Conservation (phyloP, 2,113 vertebrate genomes). For the Trochalopteron elliotii region DNA sequence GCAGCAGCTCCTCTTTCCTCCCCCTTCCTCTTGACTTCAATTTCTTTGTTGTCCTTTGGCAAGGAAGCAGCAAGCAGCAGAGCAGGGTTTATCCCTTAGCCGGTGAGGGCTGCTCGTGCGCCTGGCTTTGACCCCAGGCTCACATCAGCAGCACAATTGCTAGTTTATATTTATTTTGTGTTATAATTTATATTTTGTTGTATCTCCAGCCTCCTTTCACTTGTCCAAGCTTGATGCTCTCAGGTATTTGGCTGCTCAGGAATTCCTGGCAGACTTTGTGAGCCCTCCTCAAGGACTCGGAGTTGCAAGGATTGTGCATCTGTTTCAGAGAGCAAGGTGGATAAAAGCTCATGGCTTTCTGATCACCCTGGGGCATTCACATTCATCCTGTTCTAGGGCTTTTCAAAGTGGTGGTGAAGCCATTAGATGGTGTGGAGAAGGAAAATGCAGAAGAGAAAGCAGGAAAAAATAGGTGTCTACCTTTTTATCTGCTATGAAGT, state of each 20-base stretch:
- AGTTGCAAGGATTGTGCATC: not conserved
- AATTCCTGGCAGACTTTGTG: not conserved
- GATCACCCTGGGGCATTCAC: not conserved
- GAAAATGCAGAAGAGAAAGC: not conserved
- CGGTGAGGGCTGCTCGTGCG: not conserved
- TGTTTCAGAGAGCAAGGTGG: not conserved
- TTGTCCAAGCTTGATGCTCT: not conserved
- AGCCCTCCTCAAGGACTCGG: not conserved
- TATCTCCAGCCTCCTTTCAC: not conserved
- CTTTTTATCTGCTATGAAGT: not conserved
- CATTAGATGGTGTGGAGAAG: not conserved
- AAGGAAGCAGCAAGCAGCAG: not conserved
- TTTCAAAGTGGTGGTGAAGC: not conserved
- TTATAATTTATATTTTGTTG: rapidly evolving
- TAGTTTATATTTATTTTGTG: too few relatives aligned
- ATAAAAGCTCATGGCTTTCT: not conserved
- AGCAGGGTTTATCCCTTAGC: not conserved
- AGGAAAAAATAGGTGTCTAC: rapidly evolving
- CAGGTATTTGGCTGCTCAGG: not conserved
- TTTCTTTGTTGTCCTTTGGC: not conserved
- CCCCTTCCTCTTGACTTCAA: not conserved
- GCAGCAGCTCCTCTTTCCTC: not conserved
- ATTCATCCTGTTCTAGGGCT: not conserved
- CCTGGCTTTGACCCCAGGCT: not conserved
- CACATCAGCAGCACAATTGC: rapidly evolving